Base-by-base conservation (phyloP, 1,140 invertebrate species). In the Ladona fulva region DNA sequence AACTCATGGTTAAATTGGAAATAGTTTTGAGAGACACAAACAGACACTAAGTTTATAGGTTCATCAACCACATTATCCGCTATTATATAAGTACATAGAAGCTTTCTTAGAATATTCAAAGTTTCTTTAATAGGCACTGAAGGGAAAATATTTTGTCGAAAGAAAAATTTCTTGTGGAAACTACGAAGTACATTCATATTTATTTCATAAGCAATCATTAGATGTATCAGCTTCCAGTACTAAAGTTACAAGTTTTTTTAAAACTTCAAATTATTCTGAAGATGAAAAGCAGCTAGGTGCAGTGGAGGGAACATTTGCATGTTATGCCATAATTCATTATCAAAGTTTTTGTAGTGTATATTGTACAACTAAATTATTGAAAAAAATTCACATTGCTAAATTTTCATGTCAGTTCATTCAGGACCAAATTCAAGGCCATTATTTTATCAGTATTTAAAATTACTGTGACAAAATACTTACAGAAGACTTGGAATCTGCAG, bases 211-310 rank as follows among this genome's bases (percentile, higher is more conserved):
- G 78, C 78, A 79, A 79, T 77, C 76, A 77, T 19, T 52, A 19
- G 44, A 52, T 52, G 44, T 19, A 52, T 11, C 44, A 52, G 44
- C 44, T 52, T 52, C 66, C 42, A 79, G 59, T 77, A 77, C 52
- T 74, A 77, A 73, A 79, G 78, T 79, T 25, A 79, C 75, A 79
- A 77, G 16, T 77, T 77, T 52, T 52, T 52, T 52, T 52, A 52
- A 74, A 25, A 77, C 59, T 79, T 79, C 78, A 73, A 79, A 77
- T 77, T 79, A 79, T 79, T 79, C 78, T 79, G 78, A 77, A 77
- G 42, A 79, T 77, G 42, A 79, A 79, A 79, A 79, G 74, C 78
- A 79, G 59, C 74, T 77, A 79, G 78, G 75, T 77, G 66, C 25
- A 79, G 19, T 79, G 78, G 78, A 79, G 42, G 75, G 78, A 79